These are phyloP conservation scores for Catocala nupta DNA, from an alignment of 2,888 invertebrate genomes.

Conservation along the genomic window DNA sequence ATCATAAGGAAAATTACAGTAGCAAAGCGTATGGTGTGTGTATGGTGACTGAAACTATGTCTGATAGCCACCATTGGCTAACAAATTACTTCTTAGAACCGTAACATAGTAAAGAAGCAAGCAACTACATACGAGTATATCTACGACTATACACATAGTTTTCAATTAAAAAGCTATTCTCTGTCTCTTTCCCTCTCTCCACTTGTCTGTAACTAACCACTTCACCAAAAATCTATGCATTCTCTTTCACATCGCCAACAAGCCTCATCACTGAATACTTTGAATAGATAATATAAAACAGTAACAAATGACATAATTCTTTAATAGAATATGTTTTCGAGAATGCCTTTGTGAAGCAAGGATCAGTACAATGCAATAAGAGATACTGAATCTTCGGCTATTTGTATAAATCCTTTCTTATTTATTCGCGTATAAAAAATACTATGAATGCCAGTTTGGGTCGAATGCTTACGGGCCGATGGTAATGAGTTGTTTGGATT, in stretches of 20 bases:
- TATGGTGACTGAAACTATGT: too few species aligned
- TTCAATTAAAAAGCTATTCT: too few species aligned
- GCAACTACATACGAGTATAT: too few species aligned
- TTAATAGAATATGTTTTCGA: constrained; percentile 44
- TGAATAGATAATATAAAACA: constrained; percentile 32
- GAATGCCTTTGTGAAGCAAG: constrained; percentile 35
- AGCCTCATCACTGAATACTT: constrained; percentile 14
- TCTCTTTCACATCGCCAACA: background rate
- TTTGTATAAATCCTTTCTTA: constrained; percentile 43
- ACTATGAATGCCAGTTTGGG: constrained; percentile 42
- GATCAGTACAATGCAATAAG: constrained; percentile 25
- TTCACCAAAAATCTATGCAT: background rate
- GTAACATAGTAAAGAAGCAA: too few species aligned
- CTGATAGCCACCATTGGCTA: too few species aligned
- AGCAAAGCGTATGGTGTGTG: too few species aligned
- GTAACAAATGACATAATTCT: constrained; percentile 37
- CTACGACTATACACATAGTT: too few species aligned
- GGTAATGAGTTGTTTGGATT: constrained; percentile 33
- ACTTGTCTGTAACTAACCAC: too few species aligned
- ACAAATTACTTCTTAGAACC: too few species aligned
- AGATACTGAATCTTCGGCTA: constrained; percentile 32
- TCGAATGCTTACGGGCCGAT: constrained; percentile 31
- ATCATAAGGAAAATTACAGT: too few species aligned
- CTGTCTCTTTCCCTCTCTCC: too few species aligned
- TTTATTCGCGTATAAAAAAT: constrained; percentile 46